Evolutionary conservation across 2,797 vertebrate genomes (phyloP).

Genomic region (Rhinoraja longicauda): DNA sequence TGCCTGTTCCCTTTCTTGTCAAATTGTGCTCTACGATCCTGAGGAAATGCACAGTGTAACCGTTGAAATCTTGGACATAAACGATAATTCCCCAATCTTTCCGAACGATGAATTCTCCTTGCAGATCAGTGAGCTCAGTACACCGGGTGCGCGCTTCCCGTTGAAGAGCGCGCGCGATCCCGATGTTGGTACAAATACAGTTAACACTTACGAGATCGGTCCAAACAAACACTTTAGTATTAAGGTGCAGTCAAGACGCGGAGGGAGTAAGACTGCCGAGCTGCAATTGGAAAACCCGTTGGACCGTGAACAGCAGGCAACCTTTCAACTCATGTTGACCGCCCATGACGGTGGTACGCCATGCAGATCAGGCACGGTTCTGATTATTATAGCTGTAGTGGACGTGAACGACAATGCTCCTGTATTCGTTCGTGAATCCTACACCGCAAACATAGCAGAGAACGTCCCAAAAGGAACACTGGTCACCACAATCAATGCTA

Average conservation of each 20-base stretch:
- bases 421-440: not conserved
- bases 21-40: not conserved
- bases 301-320: not conserved
- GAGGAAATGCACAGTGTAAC: not conserved
- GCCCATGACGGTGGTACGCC: not conserved
- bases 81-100: not conserved
- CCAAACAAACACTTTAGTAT: not conserved
- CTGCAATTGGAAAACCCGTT: not conserved
- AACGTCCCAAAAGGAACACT: not conserved
- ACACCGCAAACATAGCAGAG: not conserved
- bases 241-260: not conserved
- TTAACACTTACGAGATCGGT: not conserved
- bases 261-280: not conserved
- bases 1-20: constrained; percentile 3
- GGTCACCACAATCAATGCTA: not conserved
- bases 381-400: not conserved
- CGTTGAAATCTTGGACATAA: not conserved
- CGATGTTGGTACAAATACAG: not conserved
- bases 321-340: not conserved
- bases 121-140: not conserved
- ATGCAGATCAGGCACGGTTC: not conserved
- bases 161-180: not conserved
- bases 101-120: not conserved
- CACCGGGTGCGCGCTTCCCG: not conserved
- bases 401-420: not conserved